Conservation (phyloP, 1,140 invertebrate species). For the Nautilus pompilius region DNA sequence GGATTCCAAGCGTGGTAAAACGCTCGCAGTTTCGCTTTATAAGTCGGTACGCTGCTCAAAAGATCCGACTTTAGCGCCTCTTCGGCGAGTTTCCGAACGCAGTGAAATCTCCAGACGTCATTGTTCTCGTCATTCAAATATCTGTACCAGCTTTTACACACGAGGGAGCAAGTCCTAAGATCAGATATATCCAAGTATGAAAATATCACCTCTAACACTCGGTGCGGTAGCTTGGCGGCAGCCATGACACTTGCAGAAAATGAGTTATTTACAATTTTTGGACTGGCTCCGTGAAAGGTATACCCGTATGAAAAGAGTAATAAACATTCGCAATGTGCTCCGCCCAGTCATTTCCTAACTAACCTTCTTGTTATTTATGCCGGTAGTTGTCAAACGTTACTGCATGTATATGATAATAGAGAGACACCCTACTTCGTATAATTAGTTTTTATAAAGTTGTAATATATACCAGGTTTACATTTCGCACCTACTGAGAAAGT, state of each 20-base stretch:
- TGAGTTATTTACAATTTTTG: neutral
- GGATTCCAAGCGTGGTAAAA: conserved; percentile 97
- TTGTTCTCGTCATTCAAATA: conserved; percentile 91
- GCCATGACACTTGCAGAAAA: conserved; percentile 20
- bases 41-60: conserved; percentile 81
- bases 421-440: too few species aligned
- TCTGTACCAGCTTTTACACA: conserved; percentile 90
- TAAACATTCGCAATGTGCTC: too few species aligned
- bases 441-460: too few species aligned
- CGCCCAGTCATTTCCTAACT: too few species aligned
- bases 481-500: too few species aligned
- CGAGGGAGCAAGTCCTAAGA: conserved; percentile 81
- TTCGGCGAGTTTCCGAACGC: conserved; percentile 80
- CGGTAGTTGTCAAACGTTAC: too few species aligned
- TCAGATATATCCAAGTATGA: conserved; percentile 86
- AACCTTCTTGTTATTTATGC: too few species aligned
- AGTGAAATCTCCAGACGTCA: conserved; percentile 91
- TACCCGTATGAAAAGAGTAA: too few species aligned
- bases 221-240: conserved; percentile 63
- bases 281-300: neutral
- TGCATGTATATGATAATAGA: too few species aligned
- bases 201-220: conserved; percentile 90
- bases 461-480: too few species aligned
- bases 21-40: conserved; percentile 91
- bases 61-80: conserved; percentile 91